Conservation (phyloP, 1,140 invertebrate species). For the Battus philenor region DNA sequence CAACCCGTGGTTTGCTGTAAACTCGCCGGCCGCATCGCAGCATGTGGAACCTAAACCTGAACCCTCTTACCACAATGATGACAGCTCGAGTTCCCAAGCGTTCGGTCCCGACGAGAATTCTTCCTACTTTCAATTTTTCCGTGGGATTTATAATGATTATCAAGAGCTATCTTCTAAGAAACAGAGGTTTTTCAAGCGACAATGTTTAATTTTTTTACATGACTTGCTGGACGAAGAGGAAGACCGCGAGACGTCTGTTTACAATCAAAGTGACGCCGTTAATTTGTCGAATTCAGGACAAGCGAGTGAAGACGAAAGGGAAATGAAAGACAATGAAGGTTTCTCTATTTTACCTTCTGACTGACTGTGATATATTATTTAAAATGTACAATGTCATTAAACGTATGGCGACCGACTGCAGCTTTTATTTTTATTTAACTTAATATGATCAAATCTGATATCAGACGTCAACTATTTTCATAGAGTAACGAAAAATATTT, state of each 20-base stretch:
- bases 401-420: too few relatives aligned
- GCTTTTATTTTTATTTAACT: too few relatives aligned
- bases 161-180: slow-evolving; percentile 39
- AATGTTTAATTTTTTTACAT: slow-evolving; percentile 48
- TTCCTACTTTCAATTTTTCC: slow-evolving; percentile 68
- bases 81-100: slow-evolving; percentile 33
- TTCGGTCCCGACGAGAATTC: slow-evolving; percentile 54
- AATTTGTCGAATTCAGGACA: slow-evolving; percentile 36
- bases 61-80: slow-evolving; percentile 29
- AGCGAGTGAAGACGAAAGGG: slow-evolving; percentile 23
- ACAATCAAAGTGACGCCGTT: slow-evolving; percentile 29
- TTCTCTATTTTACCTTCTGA: slow-evolving; percentile 5
- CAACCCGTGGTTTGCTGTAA: slow-evolving; percentile 35
- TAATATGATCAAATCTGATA: too few relatives aligned
- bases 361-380: slow-evolving; percentile 11
- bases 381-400: too few relatives aligned
- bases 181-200: slow-evolving; percentile 47
- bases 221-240: slow-evolving; percentile 54
- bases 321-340: not conserved
- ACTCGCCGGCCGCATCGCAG: slow-evolving; percentile 1
- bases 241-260: not conserved
- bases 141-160: slow-evolving; percentile 55
- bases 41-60: slow-evolving; percentile 23
- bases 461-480: too few relatives aligned
- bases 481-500: too few relatives aligned